Evolutionary conservation across 2,797 vertebrate genomes (phyloP), one percentile per base, ranked within the genome.

Genomic region (Lepilemur septentrionalis): DNA sequence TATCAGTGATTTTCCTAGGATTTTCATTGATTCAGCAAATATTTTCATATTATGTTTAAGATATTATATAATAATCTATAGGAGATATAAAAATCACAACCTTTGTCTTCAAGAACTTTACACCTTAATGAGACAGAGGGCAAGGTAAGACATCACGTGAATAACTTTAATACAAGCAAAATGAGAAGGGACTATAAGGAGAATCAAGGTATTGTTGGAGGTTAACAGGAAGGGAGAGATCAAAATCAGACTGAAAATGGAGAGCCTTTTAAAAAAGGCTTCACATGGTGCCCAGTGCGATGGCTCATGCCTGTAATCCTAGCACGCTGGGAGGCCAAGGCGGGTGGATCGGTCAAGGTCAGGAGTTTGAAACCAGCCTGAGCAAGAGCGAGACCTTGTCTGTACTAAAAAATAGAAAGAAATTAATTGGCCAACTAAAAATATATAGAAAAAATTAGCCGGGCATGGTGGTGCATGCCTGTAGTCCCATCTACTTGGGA

Each of bases 11-110:
- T 89, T 96, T 91, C 65, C 48, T 63, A 93, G 57, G 69, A 61
- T 92, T 93, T 93, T 97, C 23, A 67, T 86, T 95, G 93, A 89
- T 89, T 93, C 7, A 80, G 25, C 43, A 89, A 79, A 13, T 96
- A 96, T 83, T 93, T 96, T 22, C 38, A 86, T 94, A 55, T 75
- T 75, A 82, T 81, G 15, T 67, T 94, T 87, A 78, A 70, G 7
- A 65, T 89, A 78, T 2, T 84, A 52, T 67, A 22, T 83, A 92
- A 22, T 83, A 92, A 91, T 87, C 75, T 80, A 4, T 93, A 92
- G 76, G 81, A 92, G 63, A 80, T 65, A 85, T 10, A 35, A 92
- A 87, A 79, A 75, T 87, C n/a, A 91, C 8, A 25, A 41, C 43
- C 13, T 76, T 85, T 85, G 75, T 89, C 50, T 93, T 83, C 35